Base-by-base conservation (phyloP, 1,140 invertebrate species). In the Coenobita brevimanus region DNA sequence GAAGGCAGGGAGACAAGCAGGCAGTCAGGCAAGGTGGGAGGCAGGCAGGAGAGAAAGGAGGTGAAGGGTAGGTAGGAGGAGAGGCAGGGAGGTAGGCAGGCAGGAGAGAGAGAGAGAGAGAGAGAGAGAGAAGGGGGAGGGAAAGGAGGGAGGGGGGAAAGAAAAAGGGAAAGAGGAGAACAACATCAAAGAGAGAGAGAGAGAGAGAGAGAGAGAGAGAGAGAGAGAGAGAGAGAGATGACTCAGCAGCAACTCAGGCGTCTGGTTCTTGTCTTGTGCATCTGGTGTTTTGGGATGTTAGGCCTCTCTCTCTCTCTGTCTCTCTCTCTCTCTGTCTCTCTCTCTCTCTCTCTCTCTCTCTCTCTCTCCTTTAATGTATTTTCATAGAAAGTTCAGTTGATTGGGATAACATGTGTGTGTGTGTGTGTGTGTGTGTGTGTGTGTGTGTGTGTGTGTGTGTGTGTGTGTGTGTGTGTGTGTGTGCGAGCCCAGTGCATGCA, bases 281-380 rank as follows among this genome's bases (percentile, higher is more conserved):
- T 60, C n/a, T 30, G 46, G 27, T 54, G 57, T 30, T 57, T n/a
- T n/a, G n/a, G n/a, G n/a, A n/a, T n/a, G n/a, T n/a, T n/a, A n/a
- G n/a, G n/a, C n/a, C n/a, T n/a, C 78, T 30, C 50, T 30, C 46
- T 57, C 50, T 30, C 46, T 80, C n/a, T 57, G n/a, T 80, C 78
- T 30, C 78, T 57, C 46, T 60, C 78, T 57, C 46, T 57, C 78
- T 80, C 78, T 30, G n/a, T 80, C 78, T 80, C 76, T 80, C 50
- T 43, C 38, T 43, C 0, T 43, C 75, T 2, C 38, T 2, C 36
- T 43, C 75, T 43, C 75, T 43, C 75, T 17, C 46, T n/a, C 76
- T n/a, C 24, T 76, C 73, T 76, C 73, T 2, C 67, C 33, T 0
- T 75, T 38, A 13, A 75, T 24, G 15, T 71, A 1, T 27, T 6